Evolutionary conservation across 1,140 invertebrate genomes (phyloP), one percentile per base, ranked within the genome.

Genomic region (Trichonephila clavipes): DNA sequence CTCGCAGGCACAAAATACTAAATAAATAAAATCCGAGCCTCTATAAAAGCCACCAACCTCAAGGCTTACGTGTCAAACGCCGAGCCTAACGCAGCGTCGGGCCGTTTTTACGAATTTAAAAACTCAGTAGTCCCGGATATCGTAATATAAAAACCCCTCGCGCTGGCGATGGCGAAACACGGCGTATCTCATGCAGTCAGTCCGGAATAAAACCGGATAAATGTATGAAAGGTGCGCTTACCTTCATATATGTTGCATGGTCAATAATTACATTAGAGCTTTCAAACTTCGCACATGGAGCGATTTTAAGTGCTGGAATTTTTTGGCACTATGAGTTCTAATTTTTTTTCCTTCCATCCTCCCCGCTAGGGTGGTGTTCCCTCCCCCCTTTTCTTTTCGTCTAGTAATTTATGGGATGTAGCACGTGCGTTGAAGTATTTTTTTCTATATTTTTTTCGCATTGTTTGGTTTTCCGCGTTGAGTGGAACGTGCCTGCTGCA

Each of bases 351-450:
- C 89, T 40, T 12, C 34, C 40, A 19, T 16, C 66, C 88, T 18
- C 18, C 62, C 21, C 58, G 51, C 19, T 10, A 62, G 24, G 44
- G 12, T 18, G 19, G 58, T 72, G 24, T 18, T 1, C 24, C 24
- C 14, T 5, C 81, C 61, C 64, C 82, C 7, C 21, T 24, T 82
- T 44, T 40, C 44, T 62, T 72, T 58, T 69, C 64, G 64, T 72
- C 77, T 94, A 69, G 93, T 94, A 94, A 94, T 94, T 94, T 94
- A 94, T 94, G 93, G 88, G 93, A 94, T 90, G 88, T 86, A 90
- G 87, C 93, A 94, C 93, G 93, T 94, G 93, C 88, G 62, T 28
- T 66, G 93, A 86, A 82, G 66, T 19, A 62, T 24, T 62, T 77
- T 28, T 62, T 88, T 81, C 28, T 34, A 81, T 28, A 61, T 88